phyloP scores from a whole-genome alignment of 2,113 vertebrate genomes.

The Strix aluco region DNA sequence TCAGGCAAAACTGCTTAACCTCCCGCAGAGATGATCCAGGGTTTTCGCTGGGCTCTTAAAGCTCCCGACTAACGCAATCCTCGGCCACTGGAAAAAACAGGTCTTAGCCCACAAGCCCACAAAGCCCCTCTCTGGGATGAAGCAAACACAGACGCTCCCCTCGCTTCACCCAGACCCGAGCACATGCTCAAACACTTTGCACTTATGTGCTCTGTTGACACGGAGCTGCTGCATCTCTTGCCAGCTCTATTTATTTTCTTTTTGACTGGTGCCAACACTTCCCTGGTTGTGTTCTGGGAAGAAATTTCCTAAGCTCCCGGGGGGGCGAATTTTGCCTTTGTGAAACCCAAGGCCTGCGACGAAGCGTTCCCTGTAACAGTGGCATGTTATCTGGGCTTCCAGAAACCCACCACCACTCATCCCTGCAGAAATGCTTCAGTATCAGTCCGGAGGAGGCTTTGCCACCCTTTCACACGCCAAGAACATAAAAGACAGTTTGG shows the following conservation, averaged over 20 bases:
- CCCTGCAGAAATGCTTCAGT: rapidly evolving
- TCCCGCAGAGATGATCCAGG: background rate
- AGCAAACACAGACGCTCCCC: background rate
- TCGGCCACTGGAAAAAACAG: background rate
- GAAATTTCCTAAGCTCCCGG: background rate
- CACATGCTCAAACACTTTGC: background rate
- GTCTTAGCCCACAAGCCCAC: background rate
- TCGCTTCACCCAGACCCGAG: rapidly evolving
- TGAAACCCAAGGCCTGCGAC: background rate
- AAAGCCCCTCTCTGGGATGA: background rate
- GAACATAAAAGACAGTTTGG: background rate
- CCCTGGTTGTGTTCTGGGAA: slow-evolving; percentile 34
- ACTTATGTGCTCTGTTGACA: background rate
- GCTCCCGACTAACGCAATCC: background rate
- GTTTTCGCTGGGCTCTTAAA: slow-evolving; percentile 16
- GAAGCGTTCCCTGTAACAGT: background rate
- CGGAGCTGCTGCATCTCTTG: background rate
- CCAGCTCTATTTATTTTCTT: slow-evolving; percentile 13
- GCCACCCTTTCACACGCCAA: background rate
- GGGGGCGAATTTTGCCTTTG: background rate
- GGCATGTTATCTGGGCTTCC: background rate
- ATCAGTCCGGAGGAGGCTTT: background rate
- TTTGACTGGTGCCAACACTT: background rate
- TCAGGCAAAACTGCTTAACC: background rate
- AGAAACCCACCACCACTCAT: background rate